A percentile compares a stretch with the other conserved stretches of the same genome.
Evolutionary conservation across 2,888 invertebrate genomes (phyloP).

Genomic region (Crossocerus cetratus): DNA sequence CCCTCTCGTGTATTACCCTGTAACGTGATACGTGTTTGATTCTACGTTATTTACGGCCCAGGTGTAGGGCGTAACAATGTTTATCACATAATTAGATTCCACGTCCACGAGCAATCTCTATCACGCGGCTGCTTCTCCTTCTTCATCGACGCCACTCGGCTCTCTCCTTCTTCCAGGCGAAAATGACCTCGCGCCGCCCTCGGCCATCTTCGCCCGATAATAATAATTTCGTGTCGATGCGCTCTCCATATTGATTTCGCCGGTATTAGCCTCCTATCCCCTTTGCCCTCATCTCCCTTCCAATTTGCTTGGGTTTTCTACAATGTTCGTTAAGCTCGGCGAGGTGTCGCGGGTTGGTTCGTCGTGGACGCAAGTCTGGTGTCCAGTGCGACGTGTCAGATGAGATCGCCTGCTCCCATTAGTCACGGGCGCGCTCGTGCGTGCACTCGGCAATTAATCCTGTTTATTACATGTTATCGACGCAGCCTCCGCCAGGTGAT

Average conservation of each 20-base stretch:
- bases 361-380: not conserved
- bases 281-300: not conserved
- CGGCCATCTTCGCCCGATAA: slow-evolving; percentile 31
- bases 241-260: slow-evolving; percentile 54
- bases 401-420: not conserved
- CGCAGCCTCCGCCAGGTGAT: not conserved
- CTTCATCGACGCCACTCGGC: no score
- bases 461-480: no score
- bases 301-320: no score
- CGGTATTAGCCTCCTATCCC: slow-evolving; percentile 15
- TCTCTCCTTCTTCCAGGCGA: no score
- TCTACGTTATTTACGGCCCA: slow-evolving; percentile 63
- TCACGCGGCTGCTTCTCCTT: slow-evolving; percentile 24
- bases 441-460: not conserved
- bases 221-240: slow-evolving; percentile 47
- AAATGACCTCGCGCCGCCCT: no score
- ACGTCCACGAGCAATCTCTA: slow-evolving; percentile 52
- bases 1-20: slow-evolving; percentile 53
- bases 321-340: no score
- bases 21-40: slow-evolving; percentile 63
- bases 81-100: slow-evolving; percentile 62
- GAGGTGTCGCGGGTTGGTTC: no score
- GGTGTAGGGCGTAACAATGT: slow-evolving; percentile 59
- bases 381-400: not conserved
- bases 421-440: not conserved